Conservation (phyloP, 2,888 invertebrate species). For the Trissonchulus latispiculum region DNA sequence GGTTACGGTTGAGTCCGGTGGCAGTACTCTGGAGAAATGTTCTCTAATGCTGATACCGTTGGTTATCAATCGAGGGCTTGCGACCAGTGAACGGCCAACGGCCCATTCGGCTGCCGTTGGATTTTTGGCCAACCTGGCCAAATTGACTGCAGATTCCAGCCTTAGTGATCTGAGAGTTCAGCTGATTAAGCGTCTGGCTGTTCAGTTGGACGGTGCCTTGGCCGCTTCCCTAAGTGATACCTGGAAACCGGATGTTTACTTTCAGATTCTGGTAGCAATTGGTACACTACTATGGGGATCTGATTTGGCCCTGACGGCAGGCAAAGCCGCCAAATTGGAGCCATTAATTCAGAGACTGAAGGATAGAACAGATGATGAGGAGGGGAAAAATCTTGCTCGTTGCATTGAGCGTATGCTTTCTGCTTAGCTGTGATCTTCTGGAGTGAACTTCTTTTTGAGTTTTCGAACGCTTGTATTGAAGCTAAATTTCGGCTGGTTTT, state of each 20-base stretch:
- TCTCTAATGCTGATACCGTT: background rate
- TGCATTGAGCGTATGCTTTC: slow-evolving; percentile 20
- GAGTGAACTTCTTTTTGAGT: no score
- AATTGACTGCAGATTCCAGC: background rate
- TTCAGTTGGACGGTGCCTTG: background rate
- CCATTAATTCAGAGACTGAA: background rate
- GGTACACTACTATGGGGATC: slow-evolving; percentile 57
- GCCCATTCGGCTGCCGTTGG: slow-evolving; percentile 31
- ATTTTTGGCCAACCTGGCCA: slow-evolving; percentile 16
- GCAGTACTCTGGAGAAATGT: background rate
- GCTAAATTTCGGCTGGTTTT: no score
- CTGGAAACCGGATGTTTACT: background rate
- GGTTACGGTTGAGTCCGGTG: background rate
- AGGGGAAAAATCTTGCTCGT: slow-evolving; percentile 9
- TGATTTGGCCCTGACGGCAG: background rate
- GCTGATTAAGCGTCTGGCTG: background rate
- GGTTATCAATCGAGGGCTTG: background rate
- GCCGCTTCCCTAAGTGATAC: background rate
- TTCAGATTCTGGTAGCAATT: slow-evolving; percentile 48
- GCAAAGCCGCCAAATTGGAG: background rate
- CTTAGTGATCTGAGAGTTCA: background rate
- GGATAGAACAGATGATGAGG: slow-evolving; percentile 10
- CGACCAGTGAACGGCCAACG: background rate
- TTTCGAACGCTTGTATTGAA: no score
- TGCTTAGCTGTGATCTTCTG: no score